Base-by-base conservation (phyloP, 2,888 invertebrate species). In the Agonopterix subpropinquella region DNA sequence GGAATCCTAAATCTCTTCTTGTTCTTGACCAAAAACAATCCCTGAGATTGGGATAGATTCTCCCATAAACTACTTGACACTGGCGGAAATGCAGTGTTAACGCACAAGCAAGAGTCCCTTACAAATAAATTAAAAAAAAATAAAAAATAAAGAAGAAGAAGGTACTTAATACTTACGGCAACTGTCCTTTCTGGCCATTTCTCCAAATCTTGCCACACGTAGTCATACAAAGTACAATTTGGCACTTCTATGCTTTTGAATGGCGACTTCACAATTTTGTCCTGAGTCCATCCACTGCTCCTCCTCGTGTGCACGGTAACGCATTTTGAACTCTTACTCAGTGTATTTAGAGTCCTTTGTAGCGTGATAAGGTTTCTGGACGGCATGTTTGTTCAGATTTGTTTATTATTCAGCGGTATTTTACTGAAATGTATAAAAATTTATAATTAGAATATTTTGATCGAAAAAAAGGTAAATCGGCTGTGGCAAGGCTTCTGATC, bases 101-200 rank as follows among this genome's bases (percentile, higher is more conserved):
- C n/a, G n/a, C n/a, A n/a, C n/a, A n/a, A n/a, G n/a, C n/a, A n/a
- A n/a, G n/a, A n/a, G n/a, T n/a, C n/a, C n/a, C n/a, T n/a, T n/a
- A n/a, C n/a, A n/a, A n/a, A n/a, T n/a, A n/a, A n/a, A n/a, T n/a
- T n/a, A n/a, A n/a, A n/a, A n/a, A n/a, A n/a, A n/a, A n/a, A n/a
- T n/a, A n/a, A n/a, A n/a, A n/a, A n/a, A n/a, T n/a, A n/a, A n/a
- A n/a, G n/a, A n/a, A n/a, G n/a, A n/a, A n/a, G n/a, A n/a, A n/a
- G n/a, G n/a, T n/a, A n/a, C 18, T 18, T 18, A 18, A 37, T 37
- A 90, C 91, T 91, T 71, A 93, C 93, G 67, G 91, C 58, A 37
- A 91, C 90, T 4, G 90, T 90, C 56, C 89, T 87, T 49, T 92
- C 87, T 4, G 91, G 89, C 92, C 92, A 93, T 75, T 85, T 91